Base-by-base conservation (phyloP, 2,888 invertebrate species). In the Dione juno region DNA sequence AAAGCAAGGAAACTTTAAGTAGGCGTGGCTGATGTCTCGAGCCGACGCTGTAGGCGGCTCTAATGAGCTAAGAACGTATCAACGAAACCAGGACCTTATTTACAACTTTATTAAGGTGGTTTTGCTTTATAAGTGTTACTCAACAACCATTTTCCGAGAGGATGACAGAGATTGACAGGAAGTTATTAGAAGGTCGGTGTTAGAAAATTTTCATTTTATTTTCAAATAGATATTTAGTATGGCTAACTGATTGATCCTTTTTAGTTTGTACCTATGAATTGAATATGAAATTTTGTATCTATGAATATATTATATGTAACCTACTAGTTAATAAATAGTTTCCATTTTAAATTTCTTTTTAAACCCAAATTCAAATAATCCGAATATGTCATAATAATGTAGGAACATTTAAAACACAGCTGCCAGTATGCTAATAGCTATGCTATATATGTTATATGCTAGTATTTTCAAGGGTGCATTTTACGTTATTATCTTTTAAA, bases 1-100 rank as follows among this genome's bases (percentile, higher is more conserved):
- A 83, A 83, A 79, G 78, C 79, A 61, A 72, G 72, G 70, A 67
- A 75, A 74, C 72, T 74, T 73, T 64, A 67, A 70, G 64, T 78
- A 78, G 88, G 88, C 87, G 88, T 84, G 85, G 78, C 76, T 64
- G 78, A 67, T 74, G 81, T 83, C 84, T 85, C 80, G 76, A 74
- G 77, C 75, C 75, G 76, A 81, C 79, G 79, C 80, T 79, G 80
- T 78, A 82, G 82, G 82, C 81, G 80, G 79, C 79, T 77, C 77
- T 87, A 87, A 88, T 86, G 85, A 84, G 80, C 78, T 78, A 76
- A 76, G 75, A 74, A 67, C 53, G 70, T 70, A 71, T 76, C 77
- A 75, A 78, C 75, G 75, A 64, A 81, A 81, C 74, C 79, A 77
- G 78, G 81, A 70, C 82, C 79, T 82, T 88, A 86, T 84, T 79